A percentile compares a stretch with the other conserved stretches of the same genome.
phyloP scores from a whole-genome alignment of 2,888 invertebrate genomes.

The Epistrophe grossulariae region DNA sequence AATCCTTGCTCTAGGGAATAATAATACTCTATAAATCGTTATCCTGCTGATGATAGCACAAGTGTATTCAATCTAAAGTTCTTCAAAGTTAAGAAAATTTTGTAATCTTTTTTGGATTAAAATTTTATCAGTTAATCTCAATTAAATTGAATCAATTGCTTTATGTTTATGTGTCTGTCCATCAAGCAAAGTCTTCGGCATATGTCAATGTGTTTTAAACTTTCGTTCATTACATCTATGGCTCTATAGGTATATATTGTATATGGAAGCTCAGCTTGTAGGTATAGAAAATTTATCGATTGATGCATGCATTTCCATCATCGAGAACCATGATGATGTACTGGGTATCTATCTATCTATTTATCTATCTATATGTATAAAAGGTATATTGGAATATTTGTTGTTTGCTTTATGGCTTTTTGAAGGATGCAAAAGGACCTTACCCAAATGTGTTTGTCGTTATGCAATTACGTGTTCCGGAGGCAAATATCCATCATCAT shows the following conservation, averaged over 20 bases:
- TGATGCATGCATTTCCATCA: slow-evolving; percentile 43
- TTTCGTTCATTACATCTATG: background rate
- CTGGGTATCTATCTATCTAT: background rate
- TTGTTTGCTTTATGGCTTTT: slow-evolving; percentile 53
- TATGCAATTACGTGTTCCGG: slow-evolving; percentile 52
- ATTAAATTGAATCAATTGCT: slow-evolving; percentile 49
- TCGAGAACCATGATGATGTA: background rate
- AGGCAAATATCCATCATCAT: slow-evolving; percentile 43
- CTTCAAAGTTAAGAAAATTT: slow-evolving; percentile 25
- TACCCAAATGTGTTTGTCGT: slow-evolving; percentile 59
- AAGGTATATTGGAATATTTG: background rate
- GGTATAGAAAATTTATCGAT: slow-evolving; percentile 24
- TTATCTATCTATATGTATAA: too few relatives aligned
- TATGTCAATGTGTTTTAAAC: background rate
- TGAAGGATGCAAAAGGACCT: slow-evolving; percentile 40
- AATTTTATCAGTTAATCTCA: slow-evolving; percentile 54
- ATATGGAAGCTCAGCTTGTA: background rate
- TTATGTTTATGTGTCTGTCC: background rate
- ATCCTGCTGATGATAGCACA: slow-evolving; percentile 22
- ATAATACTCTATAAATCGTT: background rate
- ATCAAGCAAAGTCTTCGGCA: background rate
- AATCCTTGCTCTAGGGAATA: slow-evolving; percentile 3
- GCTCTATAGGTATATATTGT: background rate
- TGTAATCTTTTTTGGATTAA: slow-evolving; percentile 46
- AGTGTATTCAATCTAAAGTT: slow-evolving; percentile 17